Conservation (phyloP, 2,797 vertebrate genomes). For the Artibeus lituratus region DNA sequence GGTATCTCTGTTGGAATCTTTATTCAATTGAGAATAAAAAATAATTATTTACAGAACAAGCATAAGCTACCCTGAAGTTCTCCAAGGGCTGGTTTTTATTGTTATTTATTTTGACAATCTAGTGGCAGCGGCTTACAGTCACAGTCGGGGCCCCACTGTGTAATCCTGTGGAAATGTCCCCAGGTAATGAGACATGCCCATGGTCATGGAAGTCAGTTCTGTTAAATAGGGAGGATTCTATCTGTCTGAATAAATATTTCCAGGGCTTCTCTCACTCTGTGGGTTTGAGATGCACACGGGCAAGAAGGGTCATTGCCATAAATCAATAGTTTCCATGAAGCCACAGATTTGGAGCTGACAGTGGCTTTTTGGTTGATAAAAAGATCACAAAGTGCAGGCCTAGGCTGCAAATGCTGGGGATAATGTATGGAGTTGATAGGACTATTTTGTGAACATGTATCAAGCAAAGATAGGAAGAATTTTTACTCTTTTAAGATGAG, state of each 20-base stretch:
- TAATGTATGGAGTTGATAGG: background rate
- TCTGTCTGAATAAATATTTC: slow-evolving; percentile 66
- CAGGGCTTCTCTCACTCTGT: background rate
- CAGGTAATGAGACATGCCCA: background rate
- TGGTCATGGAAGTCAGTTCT: slow-evolving; percentile 60
- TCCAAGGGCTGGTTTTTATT: background rate
- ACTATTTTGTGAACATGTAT: background rate
- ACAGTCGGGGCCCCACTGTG: background rate
- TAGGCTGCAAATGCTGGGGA: background rate
- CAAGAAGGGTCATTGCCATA: slow-evolving; percentile 23
- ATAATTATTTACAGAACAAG: background rate
- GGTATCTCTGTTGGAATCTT: background rate
- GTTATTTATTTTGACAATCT: slow-evolving; percentile 51
- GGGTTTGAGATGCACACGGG: slow-evolving; percentile 35
- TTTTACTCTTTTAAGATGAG: background rate
- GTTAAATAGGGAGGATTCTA: slow-evolving; percentile 51
- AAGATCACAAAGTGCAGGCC: background rate
- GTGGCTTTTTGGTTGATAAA: slow-evolving; percentile 8
- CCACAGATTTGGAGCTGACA: slow-evolving; percentile 39
- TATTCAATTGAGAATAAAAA: background rate
- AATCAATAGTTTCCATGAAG: slow-evolving; percentile 39
- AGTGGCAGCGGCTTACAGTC: background rate
- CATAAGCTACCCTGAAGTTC: background rate
- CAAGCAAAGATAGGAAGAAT: background rate
- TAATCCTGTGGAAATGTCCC: slow-evolving; percentile 36